Evolutionary conservation across 2,888 invertebrate genomes (phyloP).

Genomic region (Sarcophaga rosellei): DNA sequence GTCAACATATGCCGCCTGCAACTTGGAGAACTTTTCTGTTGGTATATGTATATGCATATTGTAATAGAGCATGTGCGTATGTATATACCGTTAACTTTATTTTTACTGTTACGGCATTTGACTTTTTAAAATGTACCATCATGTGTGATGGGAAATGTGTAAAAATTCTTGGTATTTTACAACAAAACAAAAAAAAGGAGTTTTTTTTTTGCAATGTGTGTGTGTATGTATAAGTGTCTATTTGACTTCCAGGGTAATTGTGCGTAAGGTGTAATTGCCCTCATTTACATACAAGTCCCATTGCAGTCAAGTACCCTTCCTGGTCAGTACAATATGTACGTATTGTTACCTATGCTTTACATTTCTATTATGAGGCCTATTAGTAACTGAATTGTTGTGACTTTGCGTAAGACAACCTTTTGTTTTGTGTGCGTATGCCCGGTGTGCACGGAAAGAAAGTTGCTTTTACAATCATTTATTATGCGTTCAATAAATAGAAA

Average conservation of each 20-base stretch:
- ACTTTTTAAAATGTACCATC: neutral
- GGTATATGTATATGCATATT: neutral
- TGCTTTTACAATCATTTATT: conserved; percentile 70
- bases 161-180: conserved; percentile 44
- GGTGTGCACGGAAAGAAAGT: neutral
- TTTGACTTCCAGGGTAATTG: conserved; percentile 55
- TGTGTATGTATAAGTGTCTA: too few relatives aligned
- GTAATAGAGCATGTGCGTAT: neutral
- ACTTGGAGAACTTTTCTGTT: neutral
- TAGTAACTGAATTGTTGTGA: conserved; percentile 38
- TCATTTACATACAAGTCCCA: conserved; percentile 58
- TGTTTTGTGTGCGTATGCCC: conserved; percentile 8
- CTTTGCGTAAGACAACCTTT: conserved; percentile 22
- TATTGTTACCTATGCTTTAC: conserved; percentile 50
- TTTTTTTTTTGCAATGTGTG: conserved; percentile 47
- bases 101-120: conserved; percentile 20
- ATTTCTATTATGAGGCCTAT: conserved; percentile 39
- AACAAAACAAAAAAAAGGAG: conserved; percentile 11
- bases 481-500: conserved; percentile 76
- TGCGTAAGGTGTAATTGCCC: conserved; percentile 69
- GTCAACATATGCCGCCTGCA: conserved; percentile 23
- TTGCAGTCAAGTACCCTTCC: conserved; percentile 3
- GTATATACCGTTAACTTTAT: conserved; percentile 29
- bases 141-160: conserved; percentile 13
- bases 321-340: neutral